These are phyloP conservation scores for Atherinomorus stipes DNA, from an alignment of 2,113 vertebrate genomes.

Conservation along the genomic window DNA sequence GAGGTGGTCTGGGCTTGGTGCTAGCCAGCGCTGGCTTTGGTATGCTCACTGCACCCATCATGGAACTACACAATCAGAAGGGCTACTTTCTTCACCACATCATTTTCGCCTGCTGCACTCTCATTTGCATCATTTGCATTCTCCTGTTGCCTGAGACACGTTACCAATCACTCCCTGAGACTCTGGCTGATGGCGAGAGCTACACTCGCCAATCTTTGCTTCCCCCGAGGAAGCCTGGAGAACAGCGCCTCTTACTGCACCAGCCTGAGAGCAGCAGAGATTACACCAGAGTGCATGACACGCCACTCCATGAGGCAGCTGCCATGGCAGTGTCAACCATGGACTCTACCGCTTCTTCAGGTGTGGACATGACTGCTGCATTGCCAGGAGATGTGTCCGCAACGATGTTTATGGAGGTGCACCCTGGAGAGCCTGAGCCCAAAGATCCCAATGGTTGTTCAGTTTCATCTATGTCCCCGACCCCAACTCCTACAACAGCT, in stretches of 20 bases:
- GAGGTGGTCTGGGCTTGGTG: slow-evolving; percentile 93
- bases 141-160: slow-evolving; percentile 94
- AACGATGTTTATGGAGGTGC: slow-evolving; percentile 38
- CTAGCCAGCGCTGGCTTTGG: slow-evolving; percentile 96
- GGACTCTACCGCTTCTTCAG: slow-evolving; percentile 80
- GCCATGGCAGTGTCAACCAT: slow-evolving; percentile 73
- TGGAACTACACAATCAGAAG: slow-evolving; percentile 99
- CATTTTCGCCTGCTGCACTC: slow-evolving; percentile 98
- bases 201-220: slow-evolving; percentile 92
- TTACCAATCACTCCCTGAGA: slow-evolving; percentile 92
- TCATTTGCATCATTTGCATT: slow-evolving; percentile 99
- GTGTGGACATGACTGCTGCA: slow-evolving; percentile 61
- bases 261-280: slow-evolving; percentile 89
- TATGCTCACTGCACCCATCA: slow-evolving; percentile 95
- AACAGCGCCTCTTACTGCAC: slow-evolving; percentile 89
- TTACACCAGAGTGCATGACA: slow-evolving; percentile 88
- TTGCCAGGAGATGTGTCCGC: slow-evolving; percentile 10
- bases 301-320: slow-evolving; percentile 76
- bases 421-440: slow-evolving; percentile 3
- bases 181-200: slow-evolving; percentile 89
- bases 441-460: slow-evolving; percentile 61
- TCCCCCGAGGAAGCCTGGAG: slow-evolving; percentile 86
- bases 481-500: neutral
- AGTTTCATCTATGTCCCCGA: slow-evolving; percentile 10
- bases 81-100: slow-evolving; percentile 99